phyloP scores from a whole-genome alignment of 2,113 vertebrate species.

The Aix galericulata region DNA sequence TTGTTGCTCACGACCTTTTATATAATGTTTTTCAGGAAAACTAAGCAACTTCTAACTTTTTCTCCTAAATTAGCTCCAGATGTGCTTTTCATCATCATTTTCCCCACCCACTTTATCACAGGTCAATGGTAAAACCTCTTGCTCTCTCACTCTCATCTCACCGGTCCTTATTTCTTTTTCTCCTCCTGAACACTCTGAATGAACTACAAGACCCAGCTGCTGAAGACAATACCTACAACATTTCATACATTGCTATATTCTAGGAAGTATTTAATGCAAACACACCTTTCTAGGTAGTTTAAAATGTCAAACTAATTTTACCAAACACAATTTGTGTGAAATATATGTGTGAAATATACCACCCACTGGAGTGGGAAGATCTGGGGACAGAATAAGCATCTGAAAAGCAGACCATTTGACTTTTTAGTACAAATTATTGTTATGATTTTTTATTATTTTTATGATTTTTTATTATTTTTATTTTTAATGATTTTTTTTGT shows the following conservation, averaged over 20 bases:
- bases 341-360: neutral
- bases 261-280: neutral
- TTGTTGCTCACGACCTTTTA: neutral
- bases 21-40: neutral
- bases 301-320: neutral
- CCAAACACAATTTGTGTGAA: neutral
- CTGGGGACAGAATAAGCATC: neutral
- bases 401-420: neutral
- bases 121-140: neutral
- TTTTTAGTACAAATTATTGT: neutral
- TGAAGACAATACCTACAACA: neutral
- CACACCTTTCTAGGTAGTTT: neutral
- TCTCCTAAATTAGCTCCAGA: neutral
- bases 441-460: too few relatives aligned
- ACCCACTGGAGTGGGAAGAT: neutral
- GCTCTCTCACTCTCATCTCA: neutral
- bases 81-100: neutral
- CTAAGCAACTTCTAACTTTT: neutral
- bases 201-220: neutral
- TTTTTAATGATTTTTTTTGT: too few relatives aligned
- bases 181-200: neutral
- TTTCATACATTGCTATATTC: neutral
- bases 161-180: neutral
- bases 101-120: rapidly evolving
- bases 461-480: too few relatives aligned